Evolutionary conservation across 2,888 invertebrate genomes (phyloP).

Genomic region (Crocallis elinguaria): DNA sequence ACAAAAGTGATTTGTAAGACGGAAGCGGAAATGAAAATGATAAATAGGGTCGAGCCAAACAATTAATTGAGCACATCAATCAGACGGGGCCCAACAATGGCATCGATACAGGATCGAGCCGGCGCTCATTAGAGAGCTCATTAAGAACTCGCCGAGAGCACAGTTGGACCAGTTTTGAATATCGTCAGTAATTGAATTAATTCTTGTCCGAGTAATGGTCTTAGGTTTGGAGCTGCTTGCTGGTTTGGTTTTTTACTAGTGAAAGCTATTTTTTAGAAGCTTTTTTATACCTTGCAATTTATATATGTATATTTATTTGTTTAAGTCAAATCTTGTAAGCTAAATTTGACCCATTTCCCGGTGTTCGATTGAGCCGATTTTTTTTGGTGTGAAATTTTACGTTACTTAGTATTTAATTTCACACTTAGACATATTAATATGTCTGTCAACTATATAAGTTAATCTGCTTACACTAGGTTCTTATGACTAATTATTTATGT

Average conservation of each 20-base stretch:
- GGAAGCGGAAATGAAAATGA: conserved; percentile 15
- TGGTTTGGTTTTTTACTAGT: not conserved
- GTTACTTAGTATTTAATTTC: too few relatives aligned
- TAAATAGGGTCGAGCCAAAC: conserved; percentile 9
- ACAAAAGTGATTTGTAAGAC: conserved; percentile 24
- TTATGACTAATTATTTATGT: too few relatives aligned
- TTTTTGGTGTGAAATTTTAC: too few relatives aligned
- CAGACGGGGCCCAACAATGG: not conserved
- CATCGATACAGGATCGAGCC: conserved; percentile 1
- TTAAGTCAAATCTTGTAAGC: too few relatives aligned
- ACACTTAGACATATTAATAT: too few relatives aligned
- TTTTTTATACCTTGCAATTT: not conserved
- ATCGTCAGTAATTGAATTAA: conserved; percentile 25
- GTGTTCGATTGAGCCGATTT: too few relatives aligned
- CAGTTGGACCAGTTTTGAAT: conserved; percentile 23
- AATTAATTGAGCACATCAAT: conserved; percentile 11
- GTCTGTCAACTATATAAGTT: too few relatives aligned
- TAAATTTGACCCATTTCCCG: too few relatives aligned
- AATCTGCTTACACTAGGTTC: too few relatives aligned
- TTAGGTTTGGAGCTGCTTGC: not conserved
- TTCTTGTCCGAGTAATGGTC: conserved; percentile 10
- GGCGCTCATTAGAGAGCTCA: conserved; percentile 23
- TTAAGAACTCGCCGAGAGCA: conserved; percentile 19
- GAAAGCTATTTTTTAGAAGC: not conserved
- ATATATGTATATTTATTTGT: too few relatives aligned